Evolutionary conservation across 2,797 vertebrate species (phyloP).

Genomic region (Hyperoplus immaculatus): DNA sequence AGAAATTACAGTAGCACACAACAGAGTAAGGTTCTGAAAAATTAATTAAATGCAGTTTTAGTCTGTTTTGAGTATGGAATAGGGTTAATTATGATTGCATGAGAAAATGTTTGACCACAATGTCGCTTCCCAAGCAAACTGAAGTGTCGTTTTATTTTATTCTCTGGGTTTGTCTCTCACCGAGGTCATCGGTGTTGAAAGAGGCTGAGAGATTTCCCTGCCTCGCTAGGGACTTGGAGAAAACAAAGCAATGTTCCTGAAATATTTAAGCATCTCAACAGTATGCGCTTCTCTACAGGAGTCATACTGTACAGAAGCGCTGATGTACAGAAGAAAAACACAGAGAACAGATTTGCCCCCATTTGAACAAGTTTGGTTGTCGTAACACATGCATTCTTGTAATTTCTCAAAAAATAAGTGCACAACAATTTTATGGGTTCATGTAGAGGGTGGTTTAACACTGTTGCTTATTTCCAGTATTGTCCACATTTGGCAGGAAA

Average conservation of each 20-base stretch:
- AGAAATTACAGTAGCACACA: conserved; percentile 13
- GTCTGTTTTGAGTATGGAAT: conserved; percentile 15
- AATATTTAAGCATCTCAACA: conserved; percentile 52
- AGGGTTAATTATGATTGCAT: conserved; percentile 24
- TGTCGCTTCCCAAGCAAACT: conserved; percentile 8
- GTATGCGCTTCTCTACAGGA: conserved; percentile 20
- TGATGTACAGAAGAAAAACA: conserved; percentile 14
- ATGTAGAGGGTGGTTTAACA: conserved; percentile 17
- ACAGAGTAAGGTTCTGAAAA: not conserved
- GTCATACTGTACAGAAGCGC: conserved; percentile 1
- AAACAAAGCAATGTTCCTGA: conserved; percentile 51
- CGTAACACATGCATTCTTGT: not conserved
- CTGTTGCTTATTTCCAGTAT: conserved; percentile 33
- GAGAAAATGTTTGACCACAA: conserved; percentile 32
- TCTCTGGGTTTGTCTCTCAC: not conserved
- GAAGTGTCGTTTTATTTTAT: not conserved
- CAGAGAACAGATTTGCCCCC: not conserved
- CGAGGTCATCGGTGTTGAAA: conserved; percentile 30
- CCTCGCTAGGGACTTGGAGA: conserved; percentile 29
- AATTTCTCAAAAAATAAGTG: conserved; percentile 6
- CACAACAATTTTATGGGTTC: not conserved
- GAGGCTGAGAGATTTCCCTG: conserved; percentile 36
- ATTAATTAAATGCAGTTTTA: not conserved
- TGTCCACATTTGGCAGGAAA: conserved; percentile 33
- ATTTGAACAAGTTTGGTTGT: not conserved